A percentile compares a stretch with the other conserved stretches of the same genome.
Conservation (phyloP, 2,797 vertebrate genomes). For the Molossus alvarezi region DNA sequence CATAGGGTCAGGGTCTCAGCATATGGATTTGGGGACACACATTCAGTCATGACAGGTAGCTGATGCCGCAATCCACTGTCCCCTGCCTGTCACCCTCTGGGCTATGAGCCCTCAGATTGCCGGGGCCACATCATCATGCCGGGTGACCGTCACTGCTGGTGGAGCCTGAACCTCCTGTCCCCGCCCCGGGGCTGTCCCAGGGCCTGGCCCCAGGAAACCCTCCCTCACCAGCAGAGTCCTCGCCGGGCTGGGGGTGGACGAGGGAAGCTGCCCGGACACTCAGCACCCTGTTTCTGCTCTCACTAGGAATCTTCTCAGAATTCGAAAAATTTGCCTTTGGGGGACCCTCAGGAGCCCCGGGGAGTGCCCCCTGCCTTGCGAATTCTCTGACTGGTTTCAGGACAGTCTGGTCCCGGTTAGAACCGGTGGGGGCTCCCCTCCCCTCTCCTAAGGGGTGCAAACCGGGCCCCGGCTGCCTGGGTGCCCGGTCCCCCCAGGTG, state of each 20-base stretch:
- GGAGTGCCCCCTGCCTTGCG: rapidly evolving
- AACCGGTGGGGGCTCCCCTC: rapidly evolving
- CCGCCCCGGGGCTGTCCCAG: too few species aligned
- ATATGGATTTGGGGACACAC: rapidly evolving
- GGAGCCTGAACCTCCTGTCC: neutral
- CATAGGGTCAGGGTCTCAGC: neutral
- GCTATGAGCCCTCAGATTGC: neutral
- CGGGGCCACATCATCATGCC: rapidly evolving
- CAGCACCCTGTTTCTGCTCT: neutral
- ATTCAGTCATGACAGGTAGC: rapidly evolving
- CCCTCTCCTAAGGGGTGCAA: neutral
- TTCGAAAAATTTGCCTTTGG: neutral
- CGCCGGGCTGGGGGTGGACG: neutral
- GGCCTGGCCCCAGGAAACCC: neutral
- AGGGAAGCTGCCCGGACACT: neutral
- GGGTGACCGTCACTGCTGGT: neutral
- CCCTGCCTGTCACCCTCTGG: neutral
- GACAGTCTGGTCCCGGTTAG: neutral
- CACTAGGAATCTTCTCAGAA: neutral
- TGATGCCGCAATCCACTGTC: rapidly evolving
- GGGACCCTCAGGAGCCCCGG: rapidly evolving
- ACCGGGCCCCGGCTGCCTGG: rapidly evolving
- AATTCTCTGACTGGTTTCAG: rapidly evolving
- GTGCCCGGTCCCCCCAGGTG: rapidly evolving
- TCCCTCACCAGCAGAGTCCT: neutral